These are phyloP conservation scores for Stomorhina lunata DNA, from an alignment of 2,888 invertebrate species.

Conservation along the genomic window DNA sequence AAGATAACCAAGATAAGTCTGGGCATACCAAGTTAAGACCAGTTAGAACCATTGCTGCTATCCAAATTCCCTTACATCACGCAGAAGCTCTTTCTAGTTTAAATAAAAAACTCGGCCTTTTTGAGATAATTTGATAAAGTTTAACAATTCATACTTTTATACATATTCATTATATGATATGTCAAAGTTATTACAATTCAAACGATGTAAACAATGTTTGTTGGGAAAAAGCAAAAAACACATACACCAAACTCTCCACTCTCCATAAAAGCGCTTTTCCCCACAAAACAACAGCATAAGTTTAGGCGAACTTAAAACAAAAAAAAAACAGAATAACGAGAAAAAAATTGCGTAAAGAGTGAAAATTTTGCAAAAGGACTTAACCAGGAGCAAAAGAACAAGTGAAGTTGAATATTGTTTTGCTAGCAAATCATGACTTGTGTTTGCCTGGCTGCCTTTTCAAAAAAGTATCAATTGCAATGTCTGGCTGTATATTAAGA, in stretches of 20 bases:
- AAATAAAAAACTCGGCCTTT: too few relatives aligned
- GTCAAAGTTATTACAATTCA: too few relatives aligned
- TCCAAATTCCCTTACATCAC: too few relatives aligned
- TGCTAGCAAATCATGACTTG: not conserved
- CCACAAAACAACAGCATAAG: constrained; percentile 16
- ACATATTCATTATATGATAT: too few relatives aligned
- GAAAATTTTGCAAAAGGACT: not conserved
- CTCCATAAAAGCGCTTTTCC: constrained; percentile 43
- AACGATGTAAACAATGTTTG: not conserved
- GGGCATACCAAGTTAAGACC: too few relatives aligned
- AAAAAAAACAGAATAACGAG: not conserved
- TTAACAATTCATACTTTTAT: too few relatives aligned
- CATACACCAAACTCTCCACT: constrained; percentile 34
- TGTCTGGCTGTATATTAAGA: constrained; percentile 55
- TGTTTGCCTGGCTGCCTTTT: not conserved
- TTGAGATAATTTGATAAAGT: too few relatives aligned
- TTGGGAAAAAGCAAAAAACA: not conserved
- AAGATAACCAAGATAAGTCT: too few relatives aligned
- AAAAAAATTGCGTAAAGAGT: not conserved
- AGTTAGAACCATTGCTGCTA: too few relatives aligned
- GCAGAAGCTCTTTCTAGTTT: too few relatives aligned
- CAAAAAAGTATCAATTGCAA: not conserved
- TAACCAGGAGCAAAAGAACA: constrained; percentile 25
- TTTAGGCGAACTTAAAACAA: not conserved
- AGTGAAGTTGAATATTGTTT: not conserved